Conservation (phyloP, 1,140 invertebrate genomes). For the Pseudomyrmex gracilis region DNA sequence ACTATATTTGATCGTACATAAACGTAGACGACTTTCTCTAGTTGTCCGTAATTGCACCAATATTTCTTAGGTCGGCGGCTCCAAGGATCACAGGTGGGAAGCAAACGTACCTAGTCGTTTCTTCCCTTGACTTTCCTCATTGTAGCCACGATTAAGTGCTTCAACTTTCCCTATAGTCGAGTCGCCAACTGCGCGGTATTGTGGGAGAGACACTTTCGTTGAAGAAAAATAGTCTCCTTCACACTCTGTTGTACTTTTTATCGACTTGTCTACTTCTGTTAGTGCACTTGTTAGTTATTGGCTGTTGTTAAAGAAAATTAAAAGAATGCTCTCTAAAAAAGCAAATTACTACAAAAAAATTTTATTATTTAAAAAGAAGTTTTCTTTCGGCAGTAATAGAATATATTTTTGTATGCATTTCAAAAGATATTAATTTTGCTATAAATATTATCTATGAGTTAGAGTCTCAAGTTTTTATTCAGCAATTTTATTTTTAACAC, state of each 20-base stretch:
- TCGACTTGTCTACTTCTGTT: slow-evolving; percentile 7
- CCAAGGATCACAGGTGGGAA: slow-evolving; percentile 19
- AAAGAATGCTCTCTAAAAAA: background rate
- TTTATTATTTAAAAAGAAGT: no score
- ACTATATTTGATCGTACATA: slow-evolving; percentile 17
- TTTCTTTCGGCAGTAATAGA: no score
- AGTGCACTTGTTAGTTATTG: background rate
- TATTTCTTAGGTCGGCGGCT: slow-evolving; percentile 30
- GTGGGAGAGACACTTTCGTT: slow-evolving; percentile 14
- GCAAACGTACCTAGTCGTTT: slow-evolving; percentile 8
- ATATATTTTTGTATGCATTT: no score
- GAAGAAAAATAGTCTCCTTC: slow-evolving; percentile 27
- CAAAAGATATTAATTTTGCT: background rate
- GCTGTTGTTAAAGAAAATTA: background rate
- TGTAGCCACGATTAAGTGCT: slow-evolving; percentile 46
- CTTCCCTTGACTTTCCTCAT: slow-evolving; percentile 16
- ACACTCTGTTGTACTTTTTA: slow-evolving; percentile 1
- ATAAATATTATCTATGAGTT: slow-evolving; percentile 16
- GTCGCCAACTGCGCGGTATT: slow-evolving; percentile 2
- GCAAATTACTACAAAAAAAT: no score
- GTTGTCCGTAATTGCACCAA: slow-evolving; percentile 34
- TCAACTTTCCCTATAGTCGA: slow-evolving; percentile 41
- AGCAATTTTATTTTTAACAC: no score
- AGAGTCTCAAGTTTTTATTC: no score
- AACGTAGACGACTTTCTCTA: slow-evolving; percentile 22